Conservation (phyloP, 1,140 invertebrate genomes). For the Thalassaphorura encarpata region DNA sequence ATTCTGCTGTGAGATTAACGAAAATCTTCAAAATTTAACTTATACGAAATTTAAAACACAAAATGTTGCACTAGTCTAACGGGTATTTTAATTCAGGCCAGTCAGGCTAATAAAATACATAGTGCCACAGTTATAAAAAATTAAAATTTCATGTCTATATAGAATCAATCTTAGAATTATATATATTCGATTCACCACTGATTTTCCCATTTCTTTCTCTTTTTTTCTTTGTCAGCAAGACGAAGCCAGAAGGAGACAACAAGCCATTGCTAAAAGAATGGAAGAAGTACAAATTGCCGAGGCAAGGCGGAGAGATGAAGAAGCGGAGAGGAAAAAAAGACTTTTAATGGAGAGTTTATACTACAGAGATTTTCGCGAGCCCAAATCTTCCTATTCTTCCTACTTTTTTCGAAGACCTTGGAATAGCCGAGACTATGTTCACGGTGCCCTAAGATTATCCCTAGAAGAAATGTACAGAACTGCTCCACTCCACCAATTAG, state of each 20-base stretch:
- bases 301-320: conserved; percentile 23
- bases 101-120: too few relatives aligned
- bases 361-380: neutral
- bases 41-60: too few relatives aligned
- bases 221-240: conserved; percentile 20
- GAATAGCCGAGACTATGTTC: conserved; percentile 27
- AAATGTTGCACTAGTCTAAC: too few relatives aligned
- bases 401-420: conserved; percentile 3
- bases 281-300: conserved; percentile 27
- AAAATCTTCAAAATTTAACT: too few relatives aligned
- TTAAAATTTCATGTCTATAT: too few relatives aligned
- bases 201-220: too few relatives aligned
- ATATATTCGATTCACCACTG: too few relatives aligned
- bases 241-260: conserved; percentile 15
- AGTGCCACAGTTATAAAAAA: too few relatives aligned
- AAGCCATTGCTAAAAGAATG: conserved; percentile 19
- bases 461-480: conserved; percentile 25
- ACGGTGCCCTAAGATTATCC: conserved; percentile 4
- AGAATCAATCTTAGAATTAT: too few relatives aligned
- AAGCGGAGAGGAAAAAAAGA: conserved; percentile 9
- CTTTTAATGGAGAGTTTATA: neutral
- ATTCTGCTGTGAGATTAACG: too few relatives aligned
- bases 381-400: neutral
- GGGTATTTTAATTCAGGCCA: too few relatives aligned
- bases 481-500: conserved; percentile 20